Percentiles rank a stretch among this genome's conserved stretches.
phyloP scores from a whole-genome alignment of 2,888 invertebrate genomes.

The Zele albiditarsus region DNA sequence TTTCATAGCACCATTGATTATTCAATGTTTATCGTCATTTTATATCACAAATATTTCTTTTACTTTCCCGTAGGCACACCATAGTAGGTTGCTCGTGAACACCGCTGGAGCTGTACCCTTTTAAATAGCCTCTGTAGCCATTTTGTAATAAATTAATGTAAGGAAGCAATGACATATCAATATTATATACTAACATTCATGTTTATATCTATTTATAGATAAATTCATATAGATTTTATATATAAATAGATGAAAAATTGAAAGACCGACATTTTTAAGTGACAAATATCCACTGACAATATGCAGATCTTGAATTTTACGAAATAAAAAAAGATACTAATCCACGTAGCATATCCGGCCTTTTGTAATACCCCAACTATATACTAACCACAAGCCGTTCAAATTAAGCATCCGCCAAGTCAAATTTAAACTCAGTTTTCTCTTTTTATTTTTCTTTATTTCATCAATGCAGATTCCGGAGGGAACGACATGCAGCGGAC shows the following conservation, averaged over 20 bases:
- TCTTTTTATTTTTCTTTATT: conserved; percentile 39
- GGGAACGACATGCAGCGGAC: conserved; percentile 74
- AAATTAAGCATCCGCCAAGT: not conserved
- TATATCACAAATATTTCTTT: conserved; percentile 50
- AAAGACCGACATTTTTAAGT: not conserved
- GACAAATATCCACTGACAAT: not conserved
- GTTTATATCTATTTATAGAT: conserved; percentile 37
- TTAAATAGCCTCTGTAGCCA: conserved; percentile 61
- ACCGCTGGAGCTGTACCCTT: conserved; percentile 67
- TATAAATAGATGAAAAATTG: conserved; percentile 5
- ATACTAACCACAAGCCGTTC: conserved; percentile 19
- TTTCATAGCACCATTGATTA: conserved; percentile 12
- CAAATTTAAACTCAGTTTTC: conserved; percentile 34
- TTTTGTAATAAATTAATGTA: conserved; percentile 56
- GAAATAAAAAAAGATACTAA: conserved; percentile 24
- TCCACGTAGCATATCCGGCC: conserved; percentile 35
- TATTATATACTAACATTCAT: not conserved
- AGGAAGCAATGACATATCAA: conserved; percentile 44
- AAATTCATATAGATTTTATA: conserved; percentile 36
- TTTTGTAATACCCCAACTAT: conserved; percentile 30
- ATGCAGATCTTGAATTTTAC: conserved; percentile 20
- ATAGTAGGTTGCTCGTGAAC: conserved; percentile 72
- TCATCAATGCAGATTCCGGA: conserved; percentile 66
- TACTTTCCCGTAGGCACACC: conserved; percentile 70
- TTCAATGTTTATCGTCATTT: conserved; percentile 57